Evolutionary conservation across 2,888 invertebrate species (phyloP), one percentile per base, ranked within the genome.

Genomic region (Drosophila testacea): DNA sequence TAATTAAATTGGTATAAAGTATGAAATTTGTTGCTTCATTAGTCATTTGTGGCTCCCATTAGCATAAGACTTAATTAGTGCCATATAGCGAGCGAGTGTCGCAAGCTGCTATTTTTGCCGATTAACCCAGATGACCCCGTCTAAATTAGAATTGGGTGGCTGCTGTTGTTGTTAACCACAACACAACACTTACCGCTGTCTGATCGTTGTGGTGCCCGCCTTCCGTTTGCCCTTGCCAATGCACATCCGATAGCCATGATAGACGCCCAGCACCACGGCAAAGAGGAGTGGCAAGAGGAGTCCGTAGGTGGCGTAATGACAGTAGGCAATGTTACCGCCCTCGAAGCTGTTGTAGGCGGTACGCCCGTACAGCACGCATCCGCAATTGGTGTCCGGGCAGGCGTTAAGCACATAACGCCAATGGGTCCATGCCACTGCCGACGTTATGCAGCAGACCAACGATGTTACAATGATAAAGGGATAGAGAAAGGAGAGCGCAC

Each of bases 221-320:
- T 91, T 91, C 44, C 90, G 87, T 78, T 94, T 92, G 5, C 94
- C 94, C 85, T 93, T 94, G 79, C 94, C 94, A 67, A 95, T 94
- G 81, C 95, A 95, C 22, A 95, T 95, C 89, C 96, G 93, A 90
- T 95, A 95, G 85, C 95, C 95, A 90, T 96, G 96, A 83, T 95
- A 96, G 65, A 95, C 92, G 4, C 94, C 93, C 93, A 96, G 94
- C n/a, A 94, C 93, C 6, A 95, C 87, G 22, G 94, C 93, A 86
- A 95, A 94, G n/a, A 94, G 92, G 34, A 95, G 91, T 34, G 95
- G 94, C 11, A 95, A 93, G 9, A 95, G 78, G 1, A 95, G 94
- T 3, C 95, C 95, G 81, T 95, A 95, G 59, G 95, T 94, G n/a
- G 95, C 94, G 93, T 94, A 95, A 71, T 95, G 92, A 79, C 96